Percentiles rank a stretch among this genome's conserved stretches.
Evolutionary conservation across 2,797 vertebrate species (phyloP).

Genomic region (Manis javanica): DNA sequence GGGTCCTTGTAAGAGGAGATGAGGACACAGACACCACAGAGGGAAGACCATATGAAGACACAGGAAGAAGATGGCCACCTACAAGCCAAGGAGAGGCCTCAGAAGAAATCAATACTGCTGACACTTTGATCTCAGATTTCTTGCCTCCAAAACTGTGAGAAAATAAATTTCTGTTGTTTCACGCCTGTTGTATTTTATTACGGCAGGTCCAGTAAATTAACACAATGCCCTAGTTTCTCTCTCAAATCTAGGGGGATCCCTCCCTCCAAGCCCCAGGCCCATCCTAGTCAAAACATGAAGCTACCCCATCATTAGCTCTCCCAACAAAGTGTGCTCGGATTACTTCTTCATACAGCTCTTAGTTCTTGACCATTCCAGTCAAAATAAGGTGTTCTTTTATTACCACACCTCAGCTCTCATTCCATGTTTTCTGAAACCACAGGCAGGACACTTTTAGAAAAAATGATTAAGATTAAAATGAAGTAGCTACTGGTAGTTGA

Average conservation of each 20-base stretch:
- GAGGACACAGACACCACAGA: background rate
- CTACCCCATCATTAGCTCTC: background rate
- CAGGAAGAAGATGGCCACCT: background rate
- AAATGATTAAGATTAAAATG: constrained; percentile 32
- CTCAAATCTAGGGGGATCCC: background rate
- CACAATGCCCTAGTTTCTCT: background rate
- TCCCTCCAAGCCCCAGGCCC: background rate
- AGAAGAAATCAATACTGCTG: background rate
- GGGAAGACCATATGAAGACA: background rate
- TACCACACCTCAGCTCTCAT: background rate
- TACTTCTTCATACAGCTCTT: background rate
- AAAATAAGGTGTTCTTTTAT: constrained; percentile 48
- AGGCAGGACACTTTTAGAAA: background rate
- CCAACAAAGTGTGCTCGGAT: background rate
- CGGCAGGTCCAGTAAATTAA: background rate
- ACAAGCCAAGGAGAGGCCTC: background rate
- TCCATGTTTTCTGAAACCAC: constrained; percentile 17
- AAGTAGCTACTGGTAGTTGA: background rate
- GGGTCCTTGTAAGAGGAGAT: background rate
- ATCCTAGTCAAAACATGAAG: background rate
- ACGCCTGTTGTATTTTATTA: background rate
- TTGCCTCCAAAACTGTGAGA: background rate
- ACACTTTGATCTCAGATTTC: background rate
- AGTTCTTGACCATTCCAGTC: background rate
- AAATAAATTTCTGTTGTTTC: background rate